Conservation (phyloP, 1,140 invertebrate genomes). For the Platorchestia sp. region DNA sequence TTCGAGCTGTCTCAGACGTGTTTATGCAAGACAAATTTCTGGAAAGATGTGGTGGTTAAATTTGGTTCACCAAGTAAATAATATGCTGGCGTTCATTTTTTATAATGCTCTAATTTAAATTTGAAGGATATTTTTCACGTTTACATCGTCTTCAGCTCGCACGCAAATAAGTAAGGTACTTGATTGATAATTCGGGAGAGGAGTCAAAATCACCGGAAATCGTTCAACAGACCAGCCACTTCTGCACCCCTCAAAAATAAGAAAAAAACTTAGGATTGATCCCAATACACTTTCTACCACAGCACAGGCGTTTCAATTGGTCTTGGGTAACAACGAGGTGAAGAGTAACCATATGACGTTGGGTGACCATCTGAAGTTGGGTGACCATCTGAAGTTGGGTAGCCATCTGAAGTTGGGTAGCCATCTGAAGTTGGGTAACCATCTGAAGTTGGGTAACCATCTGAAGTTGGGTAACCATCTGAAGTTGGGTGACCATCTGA, state of each 20-base stretch:
- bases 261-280: background rate
- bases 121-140: background rate
- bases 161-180: background rate
- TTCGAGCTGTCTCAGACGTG: background rate
- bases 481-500: too few species aligned
- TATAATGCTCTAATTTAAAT: background rate
- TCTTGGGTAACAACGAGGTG: background rate
- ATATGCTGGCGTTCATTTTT: background rate
- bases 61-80: background rate
- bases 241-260: background rate
- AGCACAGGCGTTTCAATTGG: background rate
- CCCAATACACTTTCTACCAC: background rate
- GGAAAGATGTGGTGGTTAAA: background rate
- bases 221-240: background rate
- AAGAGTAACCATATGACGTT: too few species aligned
- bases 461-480: too few species aligned
- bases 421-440: too few species aligned
- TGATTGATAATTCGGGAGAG: background rate
- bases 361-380: too few species aligned
- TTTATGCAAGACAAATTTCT: background rate
- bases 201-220: background rate
- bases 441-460: too few species aligned
- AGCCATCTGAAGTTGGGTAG: too few species aligned
- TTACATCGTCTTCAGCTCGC: background rate
- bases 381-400: too few species aligned